Percentiles rank a stretch among this genome's conserved stretches.
Evolutionary conservation across 2,797 vertebrate species (phyloP).

Genomic region (Nasua narica): DNA sequence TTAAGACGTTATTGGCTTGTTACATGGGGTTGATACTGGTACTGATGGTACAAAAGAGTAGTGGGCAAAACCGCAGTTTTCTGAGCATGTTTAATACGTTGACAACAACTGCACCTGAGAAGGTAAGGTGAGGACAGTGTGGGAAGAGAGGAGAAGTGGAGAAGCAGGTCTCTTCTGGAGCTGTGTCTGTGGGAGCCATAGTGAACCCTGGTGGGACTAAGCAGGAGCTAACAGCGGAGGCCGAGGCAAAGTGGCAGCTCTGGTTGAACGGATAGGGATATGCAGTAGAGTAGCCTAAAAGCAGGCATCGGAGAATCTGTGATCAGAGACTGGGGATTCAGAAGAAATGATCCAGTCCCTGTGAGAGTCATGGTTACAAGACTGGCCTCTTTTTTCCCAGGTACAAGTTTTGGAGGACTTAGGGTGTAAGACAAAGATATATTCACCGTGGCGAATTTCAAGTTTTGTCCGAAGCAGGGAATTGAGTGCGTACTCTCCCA

Average conservation of each 20-base stretch:
- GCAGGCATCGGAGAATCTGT: not conserved
- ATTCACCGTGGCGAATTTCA: not conserved
- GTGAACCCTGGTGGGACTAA: no score
- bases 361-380: not conserved
- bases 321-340: not conserved
- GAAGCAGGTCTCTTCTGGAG: not conserved
- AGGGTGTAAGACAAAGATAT: not conserved
- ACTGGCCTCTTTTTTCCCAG: not conserved
- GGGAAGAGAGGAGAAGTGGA: not conserved
- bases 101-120: not conserved
- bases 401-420: not conserved
- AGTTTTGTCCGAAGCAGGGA: not conserved
- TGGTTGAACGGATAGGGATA: not conserved
- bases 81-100: not conserved
- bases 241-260: not conserved
- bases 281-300: not conserved
- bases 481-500: not conserved
- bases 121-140: not conserved
- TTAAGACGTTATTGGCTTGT: not conserved
- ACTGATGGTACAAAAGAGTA: not conserved
- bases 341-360: not conserved
- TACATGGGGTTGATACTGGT: not conserved
- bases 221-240: not conserved
- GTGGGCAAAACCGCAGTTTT: not conserved
- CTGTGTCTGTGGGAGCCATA: not conserved